These are phyloP conservation scores for Trichacis sp. DNA, from an alignment of 2,888 invertebrate species.

Conservation along the genomic window DNA sequence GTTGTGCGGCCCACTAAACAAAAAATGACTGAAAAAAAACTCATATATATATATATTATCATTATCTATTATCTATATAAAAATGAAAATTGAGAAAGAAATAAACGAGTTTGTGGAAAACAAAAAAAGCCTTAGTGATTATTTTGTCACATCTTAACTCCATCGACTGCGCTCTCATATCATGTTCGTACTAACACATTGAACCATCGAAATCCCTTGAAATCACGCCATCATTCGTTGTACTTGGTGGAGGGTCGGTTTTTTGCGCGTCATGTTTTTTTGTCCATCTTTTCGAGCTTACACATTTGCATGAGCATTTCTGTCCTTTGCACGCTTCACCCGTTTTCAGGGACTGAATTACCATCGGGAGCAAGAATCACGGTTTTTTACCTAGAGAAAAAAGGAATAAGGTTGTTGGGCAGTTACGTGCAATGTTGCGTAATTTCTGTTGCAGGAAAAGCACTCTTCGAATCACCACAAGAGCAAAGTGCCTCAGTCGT, in stretches of 20 bases:
- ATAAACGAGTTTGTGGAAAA: constrained; percentile 61
- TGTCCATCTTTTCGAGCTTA: too few relatives aligned
- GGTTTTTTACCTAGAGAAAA: too few relatives aligned
- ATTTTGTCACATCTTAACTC: constrained; percentile 63
- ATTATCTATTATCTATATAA: too few relatives aligned
- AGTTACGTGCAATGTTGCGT: constrained; percentile 29
- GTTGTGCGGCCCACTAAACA: constrained; percentile 42
- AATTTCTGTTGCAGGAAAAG: constrained; percentile 60
- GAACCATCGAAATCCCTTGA: constrained; percentile 23
- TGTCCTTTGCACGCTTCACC: not conserved
- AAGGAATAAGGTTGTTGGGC: too few relatives aligned
- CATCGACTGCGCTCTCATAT: constrained; percentile 17
- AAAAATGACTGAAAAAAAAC: constrained; percentile 5
- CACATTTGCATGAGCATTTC: not conserved
- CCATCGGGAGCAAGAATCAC: too few relatives aligned
- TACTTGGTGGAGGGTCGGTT: constrained; percentile 48
- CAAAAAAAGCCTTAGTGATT: constrained; percentile 61
- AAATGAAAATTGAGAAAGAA: constrained; percentile 38
- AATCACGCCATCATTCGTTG: constrained; percentile 37
- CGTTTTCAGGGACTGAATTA: too few relatives aligned
- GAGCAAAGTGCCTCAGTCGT: constrained; percentile 55
- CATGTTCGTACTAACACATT: constrained; percentile 32
- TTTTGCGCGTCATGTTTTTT: constrained; percentile 5
- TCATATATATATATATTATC: not conserved
- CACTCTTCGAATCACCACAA: constrained; percentile 63